Evolutionary conservation across 2,888 invertebrate genomes (phyloP).

Genomic region (Altica lythri): DNA sequence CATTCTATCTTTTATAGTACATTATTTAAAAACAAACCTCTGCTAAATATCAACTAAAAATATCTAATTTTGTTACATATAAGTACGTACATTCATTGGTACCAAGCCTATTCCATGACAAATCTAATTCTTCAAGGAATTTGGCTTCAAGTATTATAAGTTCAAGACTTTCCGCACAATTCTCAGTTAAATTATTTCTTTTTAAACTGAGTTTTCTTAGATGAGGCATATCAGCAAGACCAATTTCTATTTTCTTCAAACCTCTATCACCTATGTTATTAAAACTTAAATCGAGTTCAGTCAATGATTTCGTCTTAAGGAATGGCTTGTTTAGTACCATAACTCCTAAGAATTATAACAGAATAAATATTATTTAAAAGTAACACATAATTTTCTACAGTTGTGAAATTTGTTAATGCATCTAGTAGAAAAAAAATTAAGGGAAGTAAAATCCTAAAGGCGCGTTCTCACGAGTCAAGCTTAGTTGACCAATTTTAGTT

Average conservation of each 20-base stretch:
- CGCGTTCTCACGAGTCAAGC: too few species aligned
- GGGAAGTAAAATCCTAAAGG: too few species aligned
- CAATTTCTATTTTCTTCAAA: conserved; percentile 48
- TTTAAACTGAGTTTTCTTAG: conserved; percentile 58
- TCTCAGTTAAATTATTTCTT: conserved; percentile 59
- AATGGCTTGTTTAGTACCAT: conserved; percentile 52
- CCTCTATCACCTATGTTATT: conserved; percentile 59
- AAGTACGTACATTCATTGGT: conserved; percentile 50
- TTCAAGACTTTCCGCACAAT: conserved; percentile 52
- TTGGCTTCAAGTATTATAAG: conserved; percentile 55
- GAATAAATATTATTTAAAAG: not conserved
- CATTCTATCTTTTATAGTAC: too few species aligned
- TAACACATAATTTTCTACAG: not conserved
- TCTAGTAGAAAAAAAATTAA: not conserved
- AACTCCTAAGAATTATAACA: conserved; percentile 48
- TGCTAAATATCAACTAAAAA: not conserved
- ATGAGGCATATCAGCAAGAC: conserved; percentile 49
- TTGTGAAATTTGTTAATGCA: not conserved
- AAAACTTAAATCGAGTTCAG: conserved; percentile 55
- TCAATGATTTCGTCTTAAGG: conserved; percentile 46
- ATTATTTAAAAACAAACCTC: too few species aligned
- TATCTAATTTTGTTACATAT: conserved; percentile 2
- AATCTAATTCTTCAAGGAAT: conserved; percentile 57
- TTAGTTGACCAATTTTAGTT: too few species aligned
- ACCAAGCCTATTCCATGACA: conserved; percentile 62